phyloP scores from a whole-genome alignment of 2,888 invertebrate genomes.

The Odontomyia ornata region DNA sequence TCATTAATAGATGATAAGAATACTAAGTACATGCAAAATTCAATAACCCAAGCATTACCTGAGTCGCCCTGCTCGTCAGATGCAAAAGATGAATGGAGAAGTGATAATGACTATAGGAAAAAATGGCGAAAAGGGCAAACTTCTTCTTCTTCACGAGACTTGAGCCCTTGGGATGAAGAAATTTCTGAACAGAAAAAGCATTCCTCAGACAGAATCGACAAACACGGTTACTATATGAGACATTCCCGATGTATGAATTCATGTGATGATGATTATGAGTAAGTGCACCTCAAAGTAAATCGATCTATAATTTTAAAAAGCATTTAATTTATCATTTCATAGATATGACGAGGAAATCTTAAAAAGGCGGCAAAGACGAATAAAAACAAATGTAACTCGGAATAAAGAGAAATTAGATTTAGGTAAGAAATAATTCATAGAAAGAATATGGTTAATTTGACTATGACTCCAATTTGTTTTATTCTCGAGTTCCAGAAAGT shows the following conservation, averaged over 20 bases:
- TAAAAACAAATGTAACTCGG: no score
- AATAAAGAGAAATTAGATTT: slow-evolving; percentile 60
- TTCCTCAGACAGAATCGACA: slow-evolving; percentile 54
- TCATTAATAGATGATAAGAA: slow-evolving; percentile 28
- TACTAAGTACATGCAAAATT: slow-evolving; percentile 51
- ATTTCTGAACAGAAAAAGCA: slow-evolving; percentile 67
- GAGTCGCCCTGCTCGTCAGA: slow-evolving; percentile 84
- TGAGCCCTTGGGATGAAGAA: slow-evolving; percentile 85
- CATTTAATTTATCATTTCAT: slow-evolving; percentile 39
- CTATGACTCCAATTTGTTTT: no score
- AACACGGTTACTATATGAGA: slow-evolving; percentile 66
- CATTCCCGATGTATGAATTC: slow-evolving; percentile 67
- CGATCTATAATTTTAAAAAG: neutral
- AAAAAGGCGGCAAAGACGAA: no score
- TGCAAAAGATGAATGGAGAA: slow-evolving; percentile 71
- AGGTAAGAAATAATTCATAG: no score
- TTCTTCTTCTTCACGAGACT: slow-evolving; percentile 78
- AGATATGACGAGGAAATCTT: slow-evolving; percentile 62
- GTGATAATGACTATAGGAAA: slow-evolving; percentile 64
- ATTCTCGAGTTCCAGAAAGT: no score
- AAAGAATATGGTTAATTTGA: no score
- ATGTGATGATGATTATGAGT: slow-evolving; percentile 79
- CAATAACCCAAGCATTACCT: slow-evolving; percentile 61
- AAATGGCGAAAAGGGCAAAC: slow-evolving; percentile 71
- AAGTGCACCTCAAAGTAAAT: slow-evolving; percentile 56